phyloP scores from a whole-genome alignment of 1,140 invertebrate genomes.

The Vollenhovia emeryi region DNA sequence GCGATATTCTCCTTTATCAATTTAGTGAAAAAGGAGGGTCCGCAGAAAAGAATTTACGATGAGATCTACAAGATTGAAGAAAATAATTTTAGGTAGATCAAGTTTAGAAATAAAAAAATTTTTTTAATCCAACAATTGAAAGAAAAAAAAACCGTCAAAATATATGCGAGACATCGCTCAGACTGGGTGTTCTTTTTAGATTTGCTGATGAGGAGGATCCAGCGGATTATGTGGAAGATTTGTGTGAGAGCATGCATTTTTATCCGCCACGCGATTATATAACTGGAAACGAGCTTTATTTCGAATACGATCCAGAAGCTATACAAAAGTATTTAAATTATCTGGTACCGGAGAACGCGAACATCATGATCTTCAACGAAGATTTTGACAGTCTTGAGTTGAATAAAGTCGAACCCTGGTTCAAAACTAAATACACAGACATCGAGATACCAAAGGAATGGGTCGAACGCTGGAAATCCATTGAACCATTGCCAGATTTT shows the following conservation, averaged over 20 bases:
- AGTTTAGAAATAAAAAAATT: neutral
- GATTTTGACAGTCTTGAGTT: slow-evolving; percentile 86
- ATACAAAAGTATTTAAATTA: slow-evolving; percentile 89
- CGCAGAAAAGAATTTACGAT: slow-evolving; percentile 89
- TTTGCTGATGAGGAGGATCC: slow-evolving; percentile 90
- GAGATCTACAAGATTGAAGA: slow-evolving; percentile 90
- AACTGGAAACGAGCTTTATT: slow-evolving; percentile 90
- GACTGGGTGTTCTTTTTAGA: slow-evolving; percentile 75
- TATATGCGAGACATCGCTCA: neutral
- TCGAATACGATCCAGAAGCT: slow-evolving; percentile 91
- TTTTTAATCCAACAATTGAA: too few relatives aligned
- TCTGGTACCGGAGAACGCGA: slow-evolving; percentile 90
- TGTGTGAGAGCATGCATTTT: slow-evolving; percentile 93
- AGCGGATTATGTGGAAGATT: slow-evolving; percentile 91
- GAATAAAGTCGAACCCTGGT: slow-evolving; percentile 90
- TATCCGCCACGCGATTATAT: slow-evolving; percentile 92
- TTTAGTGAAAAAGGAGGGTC: slow-evolving; percentile 87
- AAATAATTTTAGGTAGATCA: slow-evolving; percentile 86
- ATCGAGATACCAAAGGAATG: slow-evolving; percentile 87
- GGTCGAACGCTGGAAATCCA: slow-evolving; percentile 87
- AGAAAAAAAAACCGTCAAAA: neutral
- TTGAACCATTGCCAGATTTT: slow-evolving; percentile 86
- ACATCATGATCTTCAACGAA: slow-evolving; percentile 89
- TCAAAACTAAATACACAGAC: slow-evolving; percentile 88
- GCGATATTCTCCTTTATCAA: slow-evolving; percentile 91